Percentiles rank a stretch among this genome's conserved stretches.
Evolutionary conservation across 1,140 invertebrate species (phyloP).

Genomic region (Sinonovacula constricta): DNA sequence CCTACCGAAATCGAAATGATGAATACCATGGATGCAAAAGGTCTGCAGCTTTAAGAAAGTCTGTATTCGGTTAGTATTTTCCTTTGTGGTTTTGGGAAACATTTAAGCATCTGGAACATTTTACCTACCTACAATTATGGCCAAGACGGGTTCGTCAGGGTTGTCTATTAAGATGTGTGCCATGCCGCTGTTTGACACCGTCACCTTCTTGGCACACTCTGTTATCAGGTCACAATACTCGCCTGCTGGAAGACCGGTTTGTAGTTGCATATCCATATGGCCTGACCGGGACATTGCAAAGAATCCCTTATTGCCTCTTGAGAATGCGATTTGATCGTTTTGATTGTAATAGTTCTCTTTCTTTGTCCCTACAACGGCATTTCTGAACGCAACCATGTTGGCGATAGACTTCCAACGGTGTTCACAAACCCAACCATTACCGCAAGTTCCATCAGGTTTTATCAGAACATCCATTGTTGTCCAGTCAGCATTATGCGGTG

Average conservation of each 20-base stretch:
- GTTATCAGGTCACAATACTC: constrained; percentile 92
- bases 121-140: constrained; percentile 84
- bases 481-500: constrained; percentile 74
- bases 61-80: no score
- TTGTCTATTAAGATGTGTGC: constrained; percentile 83
- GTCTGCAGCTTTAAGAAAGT: no score
- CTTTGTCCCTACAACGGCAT: constrained; percentile 63
- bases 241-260: constrained; percentile 87
- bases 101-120: no score
- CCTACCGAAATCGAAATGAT: no score
- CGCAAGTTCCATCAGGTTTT: constrained; percentile 82
- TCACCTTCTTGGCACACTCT: constrained; percentile 85
- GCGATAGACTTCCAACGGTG: constrained; percentile 90
- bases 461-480: constrained; percentile 83
- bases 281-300: constrained; percentile 73
- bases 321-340: constrained; percentile 71
- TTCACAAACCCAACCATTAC: no score
- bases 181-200: constrained; percentile 83
- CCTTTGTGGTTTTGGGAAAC: no score
- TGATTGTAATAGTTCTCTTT: constrained; percentile 62
- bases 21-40: no score
- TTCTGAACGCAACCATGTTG: constrained; percentile 83
- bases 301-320: constrained; percentile 73
- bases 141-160: constrained; percentile 86
- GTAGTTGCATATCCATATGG: constrained; percentile 63